Base-by-base conservation (phyloP, 2,113 vertebrate species). In the Gila orcuttii region DNA sequence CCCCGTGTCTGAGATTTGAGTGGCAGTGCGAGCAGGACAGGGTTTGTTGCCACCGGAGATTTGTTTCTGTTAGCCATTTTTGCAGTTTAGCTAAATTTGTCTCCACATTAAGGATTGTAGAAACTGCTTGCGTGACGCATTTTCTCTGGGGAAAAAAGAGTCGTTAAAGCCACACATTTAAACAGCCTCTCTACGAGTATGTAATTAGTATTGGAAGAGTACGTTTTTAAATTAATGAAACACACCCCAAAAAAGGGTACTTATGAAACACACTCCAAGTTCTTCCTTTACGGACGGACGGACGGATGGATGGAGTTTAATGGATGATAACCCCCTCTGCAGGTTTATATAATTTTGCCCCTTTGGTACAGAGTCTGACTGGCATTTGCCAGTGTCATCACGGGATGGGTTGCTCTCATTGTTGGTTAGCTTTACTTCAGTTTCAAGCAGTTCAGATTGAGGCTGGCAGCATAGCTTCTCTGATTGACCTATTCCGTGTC, bases 401-500 rank as follows among this genome's bases (percentile, higher is more conserved):
- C 57, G 3, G 50, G 23, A 83, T 45, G 9, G 86, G 79, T 86
- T 75, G 71, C 64, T 83, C 83, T 13, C 86, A 47, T 17, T 84
- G n/a, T 82, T 88, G 86, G 86, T 80, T 87, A 85, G 88, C 89
- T 89, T 79, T 91, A 91, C 90, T 87, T 91, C 76, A 85, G 62
- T 82, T 86, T 83, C 60, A 86, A 69, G 83, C 66, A 77, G 57
- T 85, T 86, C 86, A 91, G 79, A 90, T 84, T 81, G 52, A 80
- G 52, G 57, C 87, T 90, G 93, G 89, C 92, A 85, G 85, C 17
- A 64, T 86, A 10, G 82, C 87, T 87, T 71, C 82, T 75, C 83
- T 86, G 84, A 47, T 68, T 45, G 86, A 89, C 88, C 91, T 84
- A 88, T 36, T 81, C 50, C 2, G 84, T 93, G 91, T 93, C 89